These are phyloP conservation scores for Halictus ligatus DNA, from an alignment of 2,888 invertebrate species.

Conservation along the genomic window DNA sequence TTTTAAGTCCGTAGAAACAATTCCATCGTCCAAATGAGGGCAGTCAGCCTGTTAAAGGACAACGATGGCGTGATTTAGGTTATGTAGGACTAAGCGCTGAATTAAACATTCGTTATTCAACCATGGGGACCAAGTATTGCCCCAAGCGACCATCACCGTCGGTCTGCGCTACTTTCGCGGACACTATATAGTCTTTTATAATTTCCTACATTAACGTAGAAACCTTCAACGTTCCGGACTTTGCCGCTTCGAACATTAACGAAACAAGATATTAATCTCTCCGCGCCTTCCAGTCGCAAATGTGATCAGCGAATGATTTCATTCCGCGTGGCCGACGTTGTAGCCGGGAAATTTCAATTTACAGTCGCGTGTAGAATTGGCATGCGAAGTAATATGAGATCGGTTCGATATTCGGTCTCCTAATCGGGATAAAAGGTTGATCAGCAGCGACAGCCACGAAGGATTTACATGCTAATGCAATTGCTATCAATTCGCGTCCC, in stretches of 20 bases:
- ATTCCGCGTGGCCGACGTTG: not conserved
- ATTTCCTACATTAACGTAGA: not conserved
- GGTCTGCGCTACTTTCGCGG: not conserved
- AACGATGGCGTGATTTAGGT: not conserved
- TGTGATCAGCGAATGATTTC: not conserved
- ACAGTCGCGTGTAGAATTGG: slow-evolving; percentile 26
- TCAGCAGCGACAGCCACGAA: not conserved
- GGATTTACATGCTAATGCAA: slow-evolving; percentile 46
- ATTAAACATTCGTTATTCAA: not conserved
- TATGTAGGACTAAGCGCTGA: not conserved
- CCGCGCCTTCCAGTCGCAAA: not conserved
- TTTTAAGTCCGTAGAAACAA: not conserved
- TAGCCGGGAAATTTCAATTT: slow-evolving; percentile 38
- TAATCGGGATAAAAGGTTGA: slow-evolving; percentile 51
- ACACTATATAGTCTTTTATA: not conserved
- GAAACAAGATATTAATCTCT: not conserved
- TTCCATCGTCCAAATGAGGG: not conserved
- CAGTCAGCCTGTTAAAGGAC: not conserved
- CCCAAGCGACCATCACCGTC: not conserved
- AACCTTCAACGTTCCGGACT: no score
- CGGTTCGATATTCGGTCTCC: slow-evolving; percentile 48
- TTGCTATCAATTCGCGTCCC: not conserved
- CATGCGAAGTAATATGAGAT: slow-evolving; percentile 33
- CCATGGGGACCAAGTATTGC: not conserved
- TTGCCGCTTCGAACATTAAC: not conserved